Percentiles rank a stretch among this genome's conserved stretches.
phyloP scores from a whole-genome alignment of 2,113 vertebrate species.

The Opisthocomus hoazin region DNA sequence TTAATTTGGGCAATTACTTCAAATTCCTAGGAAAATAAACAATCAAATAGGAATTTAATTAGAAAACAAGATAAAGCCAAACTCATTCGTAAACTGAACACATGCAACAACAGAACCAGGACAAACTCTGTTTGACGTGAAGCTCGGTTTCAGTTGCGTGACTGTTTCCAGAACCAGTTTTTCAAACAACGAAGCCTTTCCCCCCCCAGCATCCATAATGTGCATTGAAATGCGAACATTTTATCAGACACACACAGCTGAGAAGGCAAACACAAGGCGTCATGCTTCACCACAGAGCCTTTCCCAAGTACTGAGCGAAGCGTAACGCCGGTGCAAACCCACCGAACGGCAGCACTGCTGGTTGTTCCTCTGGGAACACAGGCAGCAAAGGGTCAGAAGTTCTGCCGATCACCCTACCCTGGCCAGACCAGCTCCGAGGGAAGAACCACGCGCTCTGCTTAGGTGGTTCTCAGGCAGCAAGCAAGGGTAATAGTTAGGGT shows the following conservation, averaged over 20 bases:
- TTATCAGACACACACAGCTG: neutral
- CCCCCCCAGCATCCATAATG: neutral
- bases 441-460: neutral
- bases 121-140: neutral
- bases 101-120: neutral
- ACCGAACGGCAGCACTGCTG: neutral
- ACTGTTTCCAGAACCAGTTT: neutral
- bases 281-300: neutral
- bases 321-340: no score
- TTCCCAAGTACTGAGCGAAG: neutral
- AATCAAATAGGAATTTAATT: neutral
- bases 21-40: conserved; percentile 81
- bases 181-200: neutral
- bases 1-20: conserved; percentile 96
- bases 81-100: neutral
- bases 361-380: neutral
- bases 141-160: neutral
- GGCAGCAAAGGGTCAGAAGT: neutral
- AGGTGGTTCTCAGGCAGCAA: neutral
- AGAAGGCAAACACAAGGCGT: neutral
- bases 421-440: neutral
- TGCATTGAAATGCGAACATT: neutral
- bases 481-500: neutral
- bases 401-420: neutral
- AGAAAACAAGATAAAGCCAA: neutral